A percentile compares a stretch with the other conserved stretches of the same genome.
Conservation (phyloP, 2,888 invertebrate species). For the Hylaea fasciaria region DNA sequence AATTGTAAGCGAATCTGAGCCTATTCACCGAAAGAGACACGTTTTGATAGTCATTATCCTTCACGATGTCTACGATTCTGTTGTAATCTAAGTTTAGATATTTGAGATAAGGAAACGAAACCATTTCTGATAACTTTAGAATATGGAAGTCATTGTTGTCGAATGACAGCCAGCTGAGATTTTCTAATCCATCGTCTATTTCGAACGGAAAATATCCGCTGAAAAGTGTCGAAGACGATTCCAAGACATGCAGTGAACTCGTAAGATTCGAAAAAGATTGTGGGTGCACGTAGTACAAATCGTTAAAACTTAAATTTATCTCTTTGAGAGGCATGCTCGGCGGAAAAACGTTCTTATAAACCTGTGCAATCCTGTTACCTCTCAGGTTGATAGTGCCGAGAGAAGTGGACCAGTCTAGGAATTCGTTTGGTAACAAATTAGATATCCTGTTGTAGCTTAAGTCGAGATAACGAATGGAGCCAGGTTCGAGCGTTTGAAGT, state of each 20-base stretch:
- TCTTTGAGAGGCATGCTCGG: conserved; percentile 92
- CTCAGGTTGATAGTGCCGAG: conserved; percentile 92
- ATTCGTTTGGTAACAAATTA: conserved; percentile 90
- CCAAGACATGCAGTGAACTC: conserved; percentile 91
- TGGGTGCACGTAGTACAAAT: conserved; percentile 91
- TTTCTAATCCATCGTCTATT: conserved; percentile 89
- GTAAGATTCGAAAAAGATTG: conserved; percentile 92
- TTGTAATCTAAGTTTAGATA: conserved; percentile 95
- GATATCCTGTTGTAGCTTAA: conserved; percentile 94
- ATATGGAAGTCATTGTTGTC: conserved; percentile 94
- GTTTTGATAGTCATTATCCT: conserved; percentile 87
- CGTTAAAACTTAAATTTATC: conserved; percentile 96
- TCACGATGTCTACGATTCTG: conserved; percentile 88
- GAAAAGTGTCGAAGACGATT: conserved; percentile 93
- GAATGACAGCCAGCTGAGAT: conserved; percentile 92
- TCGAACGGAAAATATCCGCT: conserved; percentile 91
- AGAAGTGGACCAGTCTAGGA: conserved; percentile 90
- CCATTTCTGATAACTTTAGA: conserved; percentile 89
- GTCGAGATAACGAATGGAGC: conserved; percentile 91
- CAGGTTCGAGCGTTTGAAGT: conserved; percentile 88
- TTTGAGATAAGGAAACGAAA: conserved; percentile 88
- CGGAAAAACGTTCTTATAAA: conserved; percentile 89
- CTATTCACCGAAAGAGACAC: conserved; percentile 90
- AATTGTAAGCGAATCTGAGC: conserved; percentile 92
- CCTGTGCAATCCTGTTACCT: conserved; percentile 92